Base-by-base conservation (phyloP, 2,113 vertebrate species). In the Glaucomys volans region DNA sequence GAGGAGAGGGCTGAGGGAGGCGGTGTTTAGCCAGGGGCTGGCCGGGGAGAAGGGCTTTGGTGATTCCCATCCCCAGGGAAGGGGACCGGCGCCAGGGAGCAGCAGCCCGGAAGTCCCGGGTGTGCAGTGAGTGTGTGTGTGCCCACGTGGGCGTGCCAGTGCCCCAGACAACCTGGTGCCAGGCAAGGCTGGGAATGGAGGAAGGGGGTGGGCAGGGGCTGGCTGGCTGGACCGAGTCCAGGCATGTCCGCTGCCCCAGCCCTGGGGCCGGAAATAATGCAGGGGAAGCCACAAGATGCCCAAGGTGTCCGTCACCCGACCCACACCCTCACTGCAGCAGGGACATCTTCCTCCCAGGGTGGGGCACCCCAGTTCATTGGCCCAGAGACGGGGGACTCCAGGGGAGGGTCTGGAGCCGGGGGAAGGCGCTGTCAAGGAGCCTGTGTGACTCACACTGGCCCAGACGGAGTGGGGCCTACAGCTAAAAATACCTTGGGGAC, bases 401-500 rank as follows among this genome's bases (percentile, higher is more conserved):
- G 12, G 82, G 42, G 66, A 47, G 85, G 59, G 50, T 44, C 64
- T 30, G 13, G 59, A 90, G 76, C 44, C 69, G 59, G 87, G 79
- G 89, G 77, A 97, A 95, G 91, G 17, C 0, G 2, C 40, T 85
- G 83, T 74, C 57, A 10, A 0, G 32, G 64, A 66, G 12, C 8
- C 4, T 6, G 37, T 66, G 79, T 97, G 97, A 97, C 92, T 96
- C 96, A 96, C 91, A 59, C 91, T 72, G 69, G 85, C 67, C 92
- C 87, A 71, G 84, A 84, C 4, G 0, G 67, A 91, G 54, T 57
- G 69, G 64, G 90, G 64, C 64, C 62, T 76, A 44, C 32, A 74
- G 91, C 95, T 98, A 95, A 97, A 97, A 98, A 92, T 97, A 96
- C 24, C 66, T 32, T 0, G 37, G 24, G 22, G 17, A 42, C 0